Conservation (phyloP, 2,797 vertebrate species). For the Discoglossus pictus region DNA sequence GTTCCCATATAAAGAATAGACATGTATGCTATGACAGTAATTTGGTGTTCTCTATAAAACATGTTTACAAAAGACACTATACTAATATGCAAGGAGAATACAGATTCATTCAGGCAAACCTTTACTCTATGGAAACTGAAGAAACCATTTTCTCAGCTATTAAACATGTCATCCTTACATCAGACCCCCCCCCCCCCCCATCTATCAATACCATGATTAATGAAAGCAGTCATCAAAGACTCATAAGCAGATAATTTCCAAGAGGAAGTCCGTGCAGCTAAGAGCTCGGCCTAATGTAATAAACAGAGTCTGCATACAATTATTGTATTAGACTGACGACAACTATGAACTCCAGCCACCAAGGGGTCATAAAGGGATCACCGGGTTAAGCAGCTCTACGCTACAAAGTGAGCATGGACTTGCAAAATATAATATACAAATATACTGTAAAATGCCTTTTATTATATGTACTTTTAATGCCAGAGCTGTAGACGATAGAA, state of each 20-base stretch:
- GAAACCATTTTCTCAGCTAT: too few relatives aligned
- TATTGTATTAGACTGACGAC: slow-evolving; percentile 37
- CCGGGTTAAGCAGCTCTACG: slow-evolving; percentile 23
- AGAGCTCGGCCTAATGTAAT: slow-evolving; percentile 29
- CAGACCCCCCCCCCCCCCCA: too few relatives aligned
- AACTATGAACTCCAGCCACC: slow-evolving; percentile 27
- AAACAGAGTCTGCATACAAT: slow-evolving; percentile 34
- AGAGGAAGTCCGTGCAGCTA: slow-evolving; percentile 19
- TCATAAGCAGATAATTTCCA: slow-evolving; percentile 34
- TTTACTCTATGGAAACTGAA: too few relatives aligned
- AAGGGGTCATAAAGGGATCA: slow-evolving; percentile 38
- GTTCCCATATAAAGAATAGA: too few relatives aligned
- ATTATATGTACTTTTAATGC: neutral
- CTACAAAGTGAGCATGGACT: slow-evolving; percentile 15
- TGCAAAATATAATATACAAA: slow-evolving; percentile 30
- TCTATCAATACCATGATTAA: slow-evolving; percentile 7
- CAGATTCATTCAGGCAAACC: too few relatives aligned
- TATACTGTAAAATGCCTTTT: slow-evolving; percentile 28
- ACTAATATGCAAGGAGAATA: too few relatives aligned
- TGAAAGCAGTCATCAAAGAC: slow-evolving; percentile 33
- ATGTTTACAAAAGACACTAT: too few relatives aligned
- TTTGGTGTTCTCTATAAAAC: too few relatives aligned
- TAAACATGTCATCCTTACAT: too few relatives aligned
- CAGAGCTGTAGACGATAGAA: too few relatives aligned
- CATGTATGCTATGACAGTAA: too few relatives aligned